Base-by-base conservation (phyloP, 1,140 invertebrate species). In the Drosophila chauvacae region DNA sequence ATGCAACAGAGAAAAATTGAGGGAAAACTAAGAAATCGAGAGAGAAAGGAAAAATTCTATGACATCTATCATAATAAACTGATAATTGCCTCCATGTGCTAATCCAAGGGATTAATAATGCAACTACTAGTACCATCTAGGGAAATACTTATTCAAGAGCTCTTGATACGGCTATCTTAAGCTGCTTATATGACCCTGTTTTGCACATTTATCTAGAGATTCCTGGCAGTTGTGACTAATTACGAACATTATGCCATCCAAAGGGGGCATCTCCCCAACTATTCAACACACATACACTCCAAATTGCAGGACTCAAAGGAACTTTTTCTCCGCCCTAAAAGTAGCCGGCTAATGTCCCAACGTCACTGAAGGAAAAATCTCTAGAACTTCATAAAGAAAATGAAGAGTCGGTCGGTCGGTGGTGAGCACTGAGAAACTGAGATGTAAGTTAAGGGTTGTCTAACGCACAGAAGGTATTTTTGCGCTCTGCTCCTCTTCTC, bases 181-280 rank as follows among this genome's bases (percentile, higher is more conserved):
- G 16, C 42, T 33, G 9, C 65, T 58, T 42, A 42, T 42, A 51
- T 66, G 28, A 51, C 60, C 65, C 61, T 37, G 62, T 51, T 65
- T 53, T 45, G 20, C 65, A 28, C 20, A 28, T 9, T 33, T 51
- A 42, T 39, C 42, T 35, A 11, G 14, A 72, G n/a, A 71, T 71
- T 60, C 37, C 23, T 42, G 23, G 53, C 66, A 72, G 53, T 37
- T 71, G 53, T 60, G 44, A 72, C 69, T 72, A 72, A 72, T 72
- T 72, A 47, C 68, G 71, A 71, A 71, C 45, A 71, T 71, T 72
- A 50, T 39, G 30, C 26, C 33, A 39, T 20, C 50, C 39, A 47
- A 35, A 33, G 47, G 66, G 59, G 39, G 23, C 48, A 50, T 44
- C 45, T 61, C 4, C 18, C 9, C 47, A 51, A 72, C 48, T 73